These are phyloP conservation scores for Chymomyza amoena DNA, from an alignment of 2,888 invertebrate species.

Conservation along the genomic window DNA sequence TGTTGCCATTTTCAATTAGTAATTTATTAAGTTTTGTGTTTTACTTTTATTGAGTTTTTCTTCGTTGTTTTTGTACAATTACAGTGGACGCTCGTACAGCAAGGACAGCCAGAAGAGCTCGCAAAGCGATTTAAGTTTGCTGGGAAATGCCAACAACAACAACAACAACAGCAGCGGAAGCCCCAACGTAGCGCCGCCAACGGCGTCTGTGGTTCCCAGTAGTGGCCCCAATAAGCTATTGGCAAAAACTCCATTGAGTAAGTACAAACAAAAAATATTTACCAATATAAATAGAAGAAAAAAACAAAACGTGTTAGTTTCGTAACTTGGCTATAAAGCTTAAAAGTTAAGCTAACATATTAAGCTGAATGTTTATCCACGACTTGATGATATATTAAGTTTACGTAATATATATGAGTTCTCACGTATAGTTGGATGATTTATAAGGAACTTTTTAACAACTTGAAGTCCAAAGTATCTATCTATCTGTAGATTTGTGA, in stretches of 20 bases:
- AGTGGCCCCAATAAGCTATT: conserved; percentile 74
- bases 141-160: conserved; percentile 69
- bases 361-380: too few species aligned
- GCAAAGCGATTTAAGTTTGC: conserved; percentile 84
- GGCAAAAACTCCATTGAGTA: conserved; percentile 80
- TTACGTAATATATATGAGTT: too few species aligned
- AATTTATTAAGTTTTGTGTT: not conserved
- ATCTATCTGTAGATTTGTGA: too few species aligned
- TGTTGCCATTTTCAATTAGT: conserved; percentile 5
- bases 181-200: conserved; percentile 63
- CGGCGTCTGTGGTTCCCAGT: conserved; percentile 31
- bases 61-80: conserved; percentile 43
- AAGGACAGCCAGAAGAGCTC: conserved; percentile 85
- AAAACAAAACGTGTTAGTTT: not conserved
- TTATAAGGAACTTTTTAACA: too few species aligned
- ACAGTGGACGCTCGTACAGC: conserved; percentile 79
- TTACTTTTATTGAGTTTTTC: not conserved
- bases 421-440: too few species aligned
- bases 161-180: conserved; percentile 19
- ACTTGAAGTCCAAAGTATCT: too few species aligned
- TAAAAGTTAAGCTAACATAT: too few species aligned
- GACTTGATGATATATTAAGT: too few species aligned
- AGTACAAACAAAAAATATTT: conserved; percentile 55
- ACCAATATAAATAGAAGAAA: not conserved
- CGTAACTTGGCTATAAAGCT: not conserved